Percentiles rank a stretch among this genome's conserved stretches.
phyloP scores from a whole-genome alignment of 2,888 invertebrate species.

The Spilarctia lutea region DNA sequence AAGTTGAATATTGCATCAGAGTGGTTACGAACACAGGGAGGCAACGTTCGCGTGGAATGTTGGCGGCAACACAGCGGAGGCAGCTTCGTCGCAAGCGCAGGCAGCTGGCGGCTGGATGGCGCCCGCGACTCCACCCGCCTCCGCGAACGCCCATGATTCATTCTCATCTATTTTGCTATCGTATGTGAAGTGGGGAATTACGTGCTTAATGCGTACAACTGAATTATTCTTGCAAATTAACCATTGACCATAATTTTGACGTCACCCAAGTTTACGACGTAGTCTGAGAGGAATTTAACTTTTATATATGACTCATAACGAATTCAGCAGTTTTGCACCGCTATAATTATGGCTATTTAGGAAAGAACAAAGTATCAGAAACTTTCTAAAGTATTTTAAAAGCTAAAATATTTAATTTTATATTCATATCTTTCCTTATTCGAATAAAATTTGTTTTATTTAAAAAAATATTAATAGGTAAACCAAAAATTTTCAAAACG shows the following conservation, averaged over 20 bases:
- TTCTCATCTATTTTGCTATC: conserved; percentile 60
- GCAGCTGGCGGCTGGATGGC: conserved; percentile 47
- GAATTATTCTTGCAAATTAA: conserved; percentile 60
- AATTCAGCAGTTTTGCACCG: neutral
- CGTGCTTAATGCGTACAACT: conserved; percentile 65
- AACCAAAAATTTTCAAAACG: neutral
- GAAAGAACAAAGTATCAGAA: neutral
- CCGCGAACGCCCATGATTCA: conserved; percentile 70
- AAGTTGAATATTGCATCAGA: conserved; percentile 86
- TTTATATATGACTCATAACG: conserved; percentile 50
- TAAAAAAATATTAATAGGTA: neutral
- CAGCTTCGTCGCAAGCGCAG: conserved; percentile 47
- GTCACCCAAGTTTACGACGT: conserved; percentile 57
- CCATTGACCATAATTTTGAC: conserved; percentile 63
- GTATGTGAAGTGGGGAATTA: conserved; percentile 74
- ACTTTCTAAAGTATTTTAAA: neutral
- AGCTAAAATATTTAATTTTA: neutral
- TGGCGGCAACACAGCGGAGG: conserved; percentile 50
- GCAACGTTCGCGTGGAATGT: conserved; percentile 84
- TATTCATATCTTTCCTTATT: neutral
- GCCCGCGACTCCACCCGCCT: conserved; percentile 50
- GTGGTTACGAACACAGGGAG: conserved; percentile 77
- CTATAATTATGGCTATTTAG: neutral
- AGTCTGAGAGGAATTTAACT: conserved; percentile 51
- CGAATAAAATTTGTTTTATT: neutral